Percentiles rank a stretch among this genome's conserved stretches.
phyloP scores from a whole-genome alignment of 1,140 invertebrate species.

The Campodea augens region DNA sequence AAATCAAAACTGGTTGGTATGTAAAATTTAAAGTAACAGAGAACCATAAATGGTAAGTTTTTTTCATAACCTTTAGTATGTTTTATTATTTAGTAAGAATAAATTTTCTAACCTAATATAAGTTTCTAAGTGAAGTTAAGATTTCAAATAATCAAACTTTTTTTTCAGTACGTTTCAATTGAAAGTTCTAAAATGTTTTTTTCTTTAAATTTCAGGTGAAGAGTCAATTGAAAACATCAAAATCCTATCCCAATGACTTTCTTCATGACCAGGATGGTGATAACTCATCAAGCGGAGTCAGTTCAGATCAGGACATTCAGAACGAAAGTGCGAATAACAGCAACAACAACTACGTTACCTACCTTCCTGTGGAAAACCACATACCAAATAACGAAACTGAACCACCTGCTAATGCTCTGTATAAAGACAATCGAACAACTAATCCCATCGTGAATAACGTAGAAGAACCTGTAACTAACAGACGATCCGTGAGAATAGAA shows the following conservation, averaged over 20 bases:
- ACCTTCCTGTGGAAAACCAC: constrained; percentile 18
- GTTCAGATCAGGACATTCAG: constrained; percentile 58
- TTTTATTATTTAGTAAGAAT: no score
- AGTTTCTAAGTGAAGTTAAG: no score
- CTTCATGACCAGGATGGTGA: constrained; percentile 48
- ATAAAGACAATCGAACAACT: constrained; percentile 3
- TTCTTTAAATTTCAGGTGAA: constrained; percentile 31
- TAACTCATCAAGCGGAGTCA: constrained; percentile 68
- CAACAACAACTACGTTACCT: constrained; percentile 21
- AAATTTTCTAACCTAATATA: no score
- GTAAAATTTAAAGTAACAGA: no score
- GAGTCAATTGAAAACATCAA: constrained; percentile 60
- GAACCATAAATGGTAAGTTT: no score
- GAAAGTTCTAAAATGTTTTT: not conserved
- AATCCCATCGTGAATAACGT: constrained; percentile 8
- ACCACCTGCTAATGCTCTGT: constrained; percentile 6
- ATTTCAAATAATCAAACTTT: not conserved
- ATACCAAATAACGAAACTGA: constrained; percentile 17
- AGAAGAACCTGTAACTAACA: constrained; percentile 9
- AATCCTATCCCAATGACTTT: constrained; percentile 64
- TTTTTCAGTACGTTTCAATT: not conserved
- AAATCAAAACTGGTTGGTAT: no score
- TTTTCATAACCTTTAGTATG: no score
- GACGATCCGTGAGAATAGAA: no score
- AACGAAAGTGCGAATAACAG: no score